Evolutionary conservation across 2,797 vertebrate species (phyloP), one percentile per base, ranked within the genome.

Genomic region (Xenopus petersii): DNA sequence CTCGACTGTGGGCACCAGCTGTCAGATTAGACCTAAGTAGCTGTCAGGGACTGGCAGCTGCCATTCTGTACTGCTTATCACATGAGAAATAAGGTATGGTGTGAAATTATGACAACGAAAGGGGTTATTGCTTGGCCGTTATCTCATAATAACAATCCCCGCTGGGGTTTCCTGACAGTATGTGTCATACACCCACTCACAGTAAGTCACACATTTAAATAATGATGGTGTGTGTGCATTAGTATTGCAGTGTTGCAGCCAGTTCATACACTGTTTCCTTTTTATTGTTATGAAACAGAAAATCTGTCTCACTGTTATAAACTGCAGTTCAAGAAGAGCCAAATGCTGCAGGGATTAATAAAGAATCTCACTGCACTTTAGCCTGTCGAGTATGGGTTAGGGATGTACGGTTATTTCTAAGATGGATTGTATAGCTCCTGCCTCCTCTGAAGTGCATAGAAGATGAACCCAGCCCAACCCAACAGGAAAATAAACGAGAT

Each of bases 321-420:
- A 36, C 61, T 63, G 12, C 26, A 42, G 61, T 36, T 63, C 61
- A 63, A 33, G 30, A 63, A 42, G 26, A 63, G 30, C 61, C 26
- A 26, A 60, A 60, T 60, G 58, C 58, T 21, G 10, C 58, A 26
- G 58, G 58, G 58, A 60, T 60, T 60, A 60, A 60, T 60, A 60
- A 60, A 60, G 24, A 60, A 60, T 60, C 58, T 60, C 30, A 16
- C 13, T 63, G 30, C 61, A 33, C 61, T 63, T 63, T 36, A 63
- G 30, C 61, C 26, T 63, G 26, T 63, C 61, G 36, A 63, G 61
- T 42, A 36, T 63, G 61, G 61, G 21, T 63, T 11, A 63, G 15
- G 61, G 30, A 33, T 15, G 26, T 13, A 33, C 30, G 33, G 26
- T 33, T 36, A 63, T 63, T 63, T 63, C 24, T 15, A 4, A 63